Conservation (phyloP, 1,140 invertebrate genomes). For the Riptortus pedestris region DNA sequence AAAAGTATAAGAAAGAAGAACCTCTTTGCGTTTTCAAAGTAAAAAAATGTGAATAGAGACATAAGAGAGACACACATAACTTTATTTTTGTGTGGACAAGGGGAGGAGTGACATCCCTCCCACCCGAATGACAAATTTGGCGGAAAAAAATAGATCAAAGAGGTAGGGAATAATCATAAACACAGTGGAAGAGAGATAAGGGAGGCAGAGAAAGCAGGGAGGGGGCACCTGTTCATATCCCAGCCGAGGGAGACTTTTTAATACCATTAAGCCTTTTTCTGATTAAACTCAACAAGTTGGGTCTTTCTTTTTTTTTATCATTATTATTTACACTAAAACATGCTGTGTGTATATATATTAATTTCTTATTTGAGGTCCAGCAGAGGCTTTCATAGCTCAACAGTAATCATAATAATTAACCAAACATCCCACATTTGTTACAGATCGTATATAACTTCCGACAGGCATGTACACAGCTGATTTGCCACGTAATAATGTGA, state of each 20-base stretch:
- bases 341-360: no score
- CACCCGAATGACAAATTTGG: conserved; percentile 12
- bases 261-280: conserved; percentile 7
- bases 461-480: no score
- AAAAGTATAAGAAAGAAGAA: neutral
- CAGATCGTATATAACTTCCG: no score
- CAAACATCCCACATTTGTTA: no score
- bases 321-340: no score
- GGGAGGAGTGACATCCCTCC: no score
- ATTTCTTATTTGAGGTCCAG: no score
- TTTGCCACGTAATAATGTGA: no score
- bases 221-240: conserved; percentile 10
- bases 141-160: conserved; percentile 9
- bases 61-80: neutral
- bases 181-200: neutral
- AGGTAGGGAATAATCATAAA: conserved; percentile 9
- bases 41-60: neutral
- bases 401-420: no score
- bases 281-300: conserved; percentile 4
- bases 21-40: neutral
- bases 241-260: conserved; percentile 6
- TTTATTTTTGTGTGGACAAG: no score
- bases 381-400: no score
- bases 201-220: neutral
- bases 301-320: neutral